Percentiles rank a stretch among this genome's conserved stretches.
Evolutionary conservation across 2,113 vertebrate species (phyloP).

Genomic region (Rhizomys pruinosus): DNA sequence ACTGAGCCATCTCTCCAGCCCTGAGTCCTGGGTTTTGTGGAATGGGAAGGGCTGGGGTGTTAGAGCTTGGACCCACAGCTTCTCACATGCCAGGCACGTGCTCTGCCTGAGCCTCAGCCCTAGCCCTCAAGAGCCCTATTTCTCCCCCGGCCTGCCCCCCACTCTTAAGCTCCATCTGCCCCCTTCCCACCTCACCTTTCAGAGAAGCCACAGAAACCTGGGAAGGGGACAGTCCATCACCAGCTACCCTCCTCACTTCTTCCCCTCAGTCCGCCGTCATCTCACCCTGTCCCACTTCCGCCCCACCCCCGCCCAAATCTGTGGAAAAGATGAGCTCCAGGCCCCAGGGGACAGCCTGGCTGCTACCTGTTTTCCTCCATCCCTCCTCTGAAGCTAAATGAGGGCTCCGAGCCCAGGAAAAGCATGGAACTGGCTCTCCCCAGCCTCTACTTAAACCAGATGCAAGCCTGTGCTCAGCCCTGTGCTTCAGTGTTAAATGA

Average conservation of each 20-base stretch:
- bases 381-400: background rate
- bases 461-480: background rate
- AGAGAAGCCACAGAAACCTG: background rate
- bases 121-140: background rate
- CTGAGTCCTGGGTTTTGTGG: background rate
- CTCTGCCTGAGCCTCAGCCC: background rate
- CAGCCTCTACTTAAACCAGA: conserved; percentile 20
- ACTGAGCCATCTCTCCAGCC: too few relatives aligned
- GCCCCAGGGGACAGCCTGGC: background rate
- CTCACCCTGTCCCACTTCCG: background rate
- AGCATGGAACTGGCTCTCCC: background rate
- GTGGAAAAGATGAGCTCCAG: conserved; percentile 28
- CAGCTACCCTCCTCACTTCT: background rate
- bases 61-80: background rate
- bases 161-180: conserved; percentile 1
- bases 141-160: background rate
- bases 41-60: background rate
- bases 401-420: conserved; percentile 4
- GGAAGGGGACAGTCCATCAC: background rate
- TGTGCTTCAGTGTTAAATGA: conserved; percentile 39
- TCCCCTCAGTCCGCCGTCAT: background rate
- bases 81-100: background rate
- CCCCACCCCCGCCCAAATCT: too few relatives aligned
- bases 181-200: background rate
- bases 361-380: conserved; percentile 18